Evolutionary conservation across 2,113 vertebrate species (phyloP).

Genomic region (Aegotheles bennettii): DNA sequence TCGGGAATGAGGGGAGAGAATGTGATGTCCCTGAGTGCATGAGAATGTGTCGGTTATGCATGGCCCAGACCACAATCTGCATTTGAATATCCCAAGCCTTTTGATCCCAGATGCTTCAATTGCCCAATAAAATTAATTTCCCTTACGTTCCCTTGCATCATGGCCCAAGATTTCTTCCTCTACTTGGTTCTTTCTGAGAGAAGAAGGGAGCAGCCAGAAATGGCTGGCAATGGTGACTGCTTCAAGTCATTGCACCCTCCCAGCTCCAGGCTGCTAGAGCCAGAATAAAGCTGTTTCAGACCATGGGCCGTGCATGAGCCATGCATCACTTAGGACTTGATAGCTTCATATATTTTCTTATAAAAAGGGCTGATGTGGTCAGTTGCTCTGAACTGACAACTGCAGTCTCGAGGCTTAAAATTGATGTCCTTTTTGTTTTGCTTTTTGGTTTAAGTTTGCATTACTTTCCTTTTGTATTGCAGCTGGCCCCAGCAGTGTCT

Average conservation of each 20-base stretch:
- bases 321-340: neutral
- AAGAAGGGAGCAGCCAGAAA: neutral
- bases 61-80: neutral
- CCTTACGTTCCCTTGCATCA: neutral
- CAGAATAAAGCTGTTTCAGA: conserved; percentile 1
- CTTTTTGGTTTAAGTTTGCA: conserved; percentile 28
- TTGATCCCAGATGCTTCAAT: neutral
- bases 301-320: neutral
- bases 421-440: conserved; percentile 42
- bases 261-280: neutral
- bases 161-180: neutral
- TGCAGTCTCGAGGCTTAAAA: conserved; percentile 25
- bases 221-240: neutral
- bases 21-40: neutral
- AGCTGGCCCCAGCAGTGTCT: conserved; percentile 44
- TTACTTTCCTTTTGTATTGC: conserved; percentile 34
- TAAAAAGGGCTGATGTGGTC: conserved; percentile 28
- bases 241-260: neutral
- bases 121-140: neutral
- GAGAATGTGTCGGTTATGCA: neutral
- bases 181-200: neutral
- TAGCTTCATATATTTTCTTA: conserved; percentile 48
- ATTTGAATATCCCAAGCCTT: neutral
- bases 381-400: conserved; percentile 30
- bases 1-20: accelerated